Percentiles rank a stretch among this genome's conserved stretches.
Conservation (phyloP, 1,140 invertebrate genomes). For the Heliconius nattereri region DNA sequence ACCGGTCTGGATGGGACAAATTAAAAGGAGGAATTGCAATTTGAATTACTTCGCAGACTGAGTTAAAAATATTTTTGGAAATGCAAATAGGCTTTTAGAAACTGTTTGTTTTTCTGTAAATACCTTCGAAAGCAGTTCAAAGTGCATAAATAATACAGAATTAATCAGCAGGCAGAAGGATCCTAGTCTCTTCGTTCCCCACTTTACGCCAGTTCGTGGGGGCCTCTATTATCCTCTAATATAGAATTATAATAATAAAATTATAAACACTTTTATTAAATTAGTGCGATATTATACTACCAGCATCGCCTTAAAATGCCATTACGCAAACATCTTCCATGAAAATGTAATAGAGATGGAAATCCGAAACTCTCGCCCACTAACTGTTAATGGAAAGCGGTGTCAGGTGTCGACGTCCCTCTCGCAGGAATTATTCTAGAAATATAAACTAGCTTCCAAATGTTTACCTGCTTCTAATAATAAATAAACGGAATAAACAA, state of each 20-base stretch:
- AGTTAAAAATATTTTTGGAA: neutral
- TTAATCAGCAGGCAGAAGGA: too few species aligned
- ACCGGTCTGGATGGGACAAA: neutral
- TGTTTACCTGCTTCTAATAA: neutral
- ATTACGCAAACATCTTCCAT: constrained; percentile 10
- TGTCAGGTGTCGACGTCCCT: constrained; percentile 21
- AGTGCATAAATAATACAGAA: too few species aligned
- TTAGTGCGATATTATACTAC: neutral
- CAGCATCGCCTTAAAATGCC: neutral
- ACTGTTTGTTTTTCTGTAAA: neutral
- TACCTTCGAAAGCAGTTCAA: too few species aligned
- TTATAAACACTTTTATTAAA: neutral
- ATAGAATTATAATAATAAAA: neutral
- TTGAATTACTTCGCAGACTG: neutral
- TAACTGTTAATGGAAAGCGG: constrained; percentile 26
- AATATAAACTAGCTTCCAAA: neutral
- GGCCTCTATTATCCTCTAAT: too few species aligned
- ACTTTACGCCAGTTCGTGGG: too few species aligned
- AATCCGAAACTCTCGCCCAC: constrained; percentile 22
- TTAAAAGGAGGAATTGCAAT: neutral
- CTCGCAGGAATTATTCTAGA: constrained; percentile 16
- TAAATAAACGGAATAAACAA: neutral
- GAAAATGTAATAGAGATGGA: constrained; percentile 16
- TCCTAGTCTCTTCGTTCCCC: too few species aligned
- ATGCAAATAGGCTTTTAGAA: neutral